Evolutionary conservation across 2,888 invertebrate species (phyloP), one percentile per base, ranked within the genome.

Genomic region (Polyploca ridens): DNA sequence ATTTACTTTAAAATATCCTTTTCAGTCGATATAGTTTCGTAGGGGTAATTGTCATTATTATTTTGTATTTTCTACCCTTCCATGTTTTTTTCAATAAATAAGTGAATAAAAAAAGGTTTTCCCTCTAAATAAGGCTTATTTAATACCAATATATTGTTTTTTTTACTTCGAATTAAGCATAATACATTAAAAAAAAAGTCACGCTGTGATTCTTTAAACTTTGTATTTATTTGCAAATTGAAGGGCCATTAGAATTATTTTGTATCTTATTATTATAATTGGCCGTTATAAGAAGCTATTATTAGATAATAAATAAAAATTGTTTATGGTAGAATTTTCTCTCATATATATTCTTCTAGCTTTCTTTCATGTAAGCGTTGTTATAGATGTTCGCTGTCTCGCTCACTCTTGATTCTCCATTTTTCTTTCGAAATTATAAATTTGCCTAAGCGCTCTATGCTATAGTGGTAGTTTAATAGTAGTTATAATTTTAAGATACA

Each of bases 401-500:
- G 41, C 41, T 49, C 16, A 16, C 16, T 49, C 49, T 49, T 16
- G 41, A 3, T 13, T 41, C 13, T 13, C 3, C 13, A 41, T 54
- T 19, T 54, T 19, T 14, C 0, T 54, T 19, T 19, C 41, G 41
- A 41, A 41, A 41, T 41, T 27, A 1, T 27, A 27, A n/a, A 27
- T 27, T 27, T 27, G 1, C 27, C 27, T 1, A 27, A 27, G 27
- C 27, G 27, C 27, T 27, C 27, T 27, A 27, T 27, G 3, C 13
- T 7, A 13, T 7, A 41, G 6, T 13, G 13, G 38, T 10, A 38
- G 8, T 54, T 54, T 14, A 46, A 41, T 41, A 2, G 46, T 46
- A 46, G 46, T 46, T n/a, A 46, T n/a, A 46, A 46, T 46, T 46
- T 54, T n/a, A 54, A 54, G 54, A 54, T 54, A 54, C 54, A 19